A percentile compares a stretch with the other conserved stretches of the same genome.
Conservation (phyloP, 2,888 invertebrate species). For the Dasypogon diadema region DNA sequence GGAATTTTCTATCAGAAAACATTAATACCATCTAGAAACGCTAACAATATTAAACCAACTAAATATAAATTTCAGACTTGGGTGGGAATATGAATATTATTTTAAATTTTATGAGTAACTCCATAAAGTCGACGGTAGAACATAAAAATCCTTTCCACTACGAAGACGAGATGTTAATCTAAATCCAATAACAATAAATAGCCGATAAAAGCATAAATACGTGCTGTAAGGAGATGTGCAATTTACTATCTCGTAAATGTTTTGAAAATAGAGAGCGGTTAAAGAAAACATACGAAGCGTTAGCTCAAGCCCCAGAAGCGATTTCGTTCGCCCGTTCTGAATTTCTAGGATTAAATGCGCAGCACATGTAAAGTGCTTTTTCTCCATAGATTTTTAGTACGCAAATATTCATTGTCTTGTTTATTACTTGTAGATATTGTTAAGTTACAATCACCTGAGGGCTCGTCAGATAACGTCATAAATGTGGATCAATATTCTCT, state of each 20-base stretch:
- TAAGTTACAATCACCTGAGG: not conserved
- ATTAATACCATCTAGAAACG: too few species aligned
- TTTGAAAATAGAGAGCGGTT: conserved; percentile 24
- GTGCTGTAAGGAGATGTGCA: not conserved
- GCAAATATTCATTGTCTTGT: conserved; percentile 29
- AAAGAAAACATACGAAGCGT: not conserved
- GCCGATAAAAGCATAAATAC: conserved; percentile 10
- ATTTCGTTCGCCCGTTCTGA: not conserved
- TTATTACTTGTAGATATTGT: conserved; percentile 25
- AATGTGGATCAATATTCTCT: conserved; percentile 5
- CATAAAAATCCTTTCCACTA: conserved; percentile 15
- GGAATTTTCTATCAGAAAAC: too few species aligned
- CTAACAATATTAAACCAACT: too few species aligned
- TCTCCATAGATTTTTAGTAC: not conserved
- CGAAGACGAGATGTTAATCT: conserved; percentile 33
- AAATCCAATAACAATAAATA: conserved; percentile 37
- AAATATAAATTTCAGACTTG: too few species aligned
- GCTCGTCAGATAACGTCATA: conserved; percentile 6
- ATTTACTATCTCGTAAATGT: conserved; percentile 36
- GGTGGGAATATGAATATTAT: conserved; percentile 32
- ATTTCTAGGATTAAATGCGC: not conserved
- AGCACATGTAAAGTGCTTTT: not conserved
- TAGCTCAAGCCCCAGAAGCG: not conserved
- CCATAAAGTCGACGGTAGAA: conserved; percentile 3
- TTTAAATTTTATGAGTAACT: conserved; percentile 26